These are phyloP conservation scores for Drosophila lacteicornis DNA, from an alignment of 1,140 invertebrate species.

Conservation along the genomic window DNA sequence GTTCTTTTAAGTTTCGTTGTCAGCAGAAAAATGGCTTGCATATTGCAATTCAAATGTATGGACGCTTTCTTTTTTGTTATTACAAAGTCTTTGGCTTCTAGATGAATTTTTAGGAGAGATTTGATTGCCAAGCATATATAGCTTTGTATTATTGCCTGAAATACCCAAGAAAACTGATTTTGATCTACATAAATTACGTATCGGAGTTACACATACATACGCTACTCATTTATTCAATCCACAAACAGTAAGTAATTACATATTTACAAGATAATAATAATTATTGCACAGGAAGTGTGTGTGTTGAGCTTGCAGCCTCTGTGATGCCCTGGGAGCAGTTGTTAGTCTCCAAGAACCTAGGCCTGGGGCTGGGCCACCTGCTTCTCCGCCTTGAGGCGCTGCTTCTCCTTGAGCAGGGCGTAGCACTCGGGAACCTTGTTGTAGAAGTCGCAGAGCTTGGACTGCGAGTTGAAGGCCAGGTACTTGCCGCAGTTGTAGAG, in stretches of 20 bases:
- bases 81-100: too few species aligned
- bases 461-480: conserved; percentile 76
- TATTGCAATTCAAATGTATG: too few species aligned
- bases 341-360: not conserved
- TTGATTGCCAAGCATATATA: too few species aligned
- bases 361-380: conserved; percentile 40
- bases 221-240: conserved; percentile 47
- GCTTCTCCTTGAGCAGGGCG: conserved; percentile 77
- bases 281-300: conserved; percentile 34
- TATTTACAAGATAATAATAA: conserved; percentile 45
- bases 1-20: too few species aligned
- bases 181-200: not conserved
- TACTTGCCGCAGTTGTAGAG: conserved; percentile 82
- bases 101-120: too few species aligned
- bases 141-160: too few species aligned
- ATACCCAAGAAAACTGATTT: not conserved
- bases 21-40: too few species aligned
- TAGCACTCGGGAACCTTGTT: conserved; percentile 81
- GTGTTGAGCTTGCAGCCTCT: conserved; percentile 37
- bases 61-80: too few species aligned
- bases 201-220: not conserved
- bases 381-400: conserved; percentile 61
- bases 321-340: not conserved
- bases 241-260: conserved; percentile 30
- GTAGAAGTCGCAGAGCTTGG: conserved; percentile 82